These are phyloP conservation scores for Microcaecilia unicolor DNA, from an alignment of 2,797 vertebrate species.

Conservation along the genomic window DNA sequence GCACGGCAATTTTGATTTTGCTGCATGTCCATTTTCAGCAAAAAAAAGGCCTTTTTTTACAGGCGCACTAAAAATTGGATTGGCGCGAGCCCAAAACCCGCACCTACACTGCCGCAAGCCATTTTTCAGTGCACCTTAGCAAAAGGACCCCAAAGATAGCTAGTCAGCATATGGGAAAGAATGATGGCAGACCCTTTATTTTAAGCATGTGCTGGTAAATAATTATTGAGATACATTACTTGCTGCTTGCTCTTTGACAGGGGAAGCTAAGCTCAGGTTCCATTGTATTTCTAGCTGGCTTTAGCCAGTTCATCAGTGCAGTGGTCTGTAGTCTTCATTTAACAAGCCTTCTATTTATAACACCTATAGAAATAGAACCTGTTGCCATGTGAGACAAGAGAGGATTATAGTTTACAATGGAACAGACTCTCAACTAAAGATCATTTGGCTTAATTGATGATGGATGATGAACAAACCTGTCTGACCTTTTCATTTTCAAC, in stretches of 20 bases:
- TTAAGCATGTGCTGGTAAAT: background rate
- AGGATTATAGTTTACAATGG: background rate
- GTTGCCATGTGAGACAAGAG: background rate
- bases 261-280: accelerated
- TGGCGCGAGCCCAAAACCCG: too few relatives aligned
- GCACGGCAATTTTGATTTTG: too few relatives aligned
- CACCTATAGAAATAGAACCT: slow-evolving; percentile 1
- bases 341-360: slow-evolving; percentile 3
- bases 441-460: background rate
- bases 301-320: background rate
- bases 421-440: background rate
- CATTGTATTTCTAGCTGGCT: background rate
- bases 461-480: background rate
- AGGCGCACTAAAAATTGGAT: too few relatives aligned
- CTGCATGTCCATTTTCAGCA: too few relatives aligned
- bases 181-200: too few relatives aligned
- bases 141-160: too few relatives aligned
- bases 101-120: too few relatives aligned
- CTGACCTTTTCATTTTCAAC: too few relatives aligned
- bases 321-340: background rate
- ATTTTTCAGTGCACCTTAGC: too few relatives aligned
- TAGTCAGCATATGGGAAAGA: too few relatives aligned
- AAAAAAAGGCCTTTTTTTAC: too few relatives aligned
- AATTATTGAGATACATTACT: too few relatives aligned
- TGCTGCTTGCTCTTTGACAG: accelerated